Conservation (phyloP, 2,113 vertebrate genomes). For the Elgaria multicarinata region DNA sequence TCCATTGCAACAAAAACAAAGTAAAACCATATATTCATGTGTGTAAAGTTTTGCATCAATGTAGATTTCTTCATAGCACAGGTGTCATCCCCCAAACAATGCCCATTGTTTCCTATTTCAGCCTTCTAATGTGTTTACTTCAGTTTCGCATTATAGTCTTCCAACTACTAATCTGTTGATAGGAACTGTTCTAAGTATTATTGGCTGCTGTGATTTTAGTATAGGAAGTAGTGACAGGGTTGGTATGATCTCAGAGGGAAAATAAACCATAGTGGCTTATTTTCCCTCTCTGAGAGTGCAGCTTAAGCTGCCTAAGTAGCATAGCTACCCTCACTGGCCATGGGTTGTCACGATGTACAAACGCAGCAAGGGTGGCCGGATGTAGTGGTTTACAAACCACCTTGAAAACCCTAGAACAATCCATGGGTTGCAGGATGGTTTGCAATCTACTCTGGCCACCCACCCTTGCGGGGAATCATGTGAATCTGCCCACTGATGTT, state of each 20-base stretch:
- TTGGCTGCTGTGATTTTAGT: neutral
- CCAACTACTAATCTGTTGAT: neutral
- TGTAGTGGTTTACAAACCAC: too few relatives aligned
- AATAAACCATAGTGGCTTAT: too few relatives aligned
- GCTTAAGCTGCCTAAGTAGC: too few relatives aligned
- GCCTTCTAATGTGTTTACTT: neutral
- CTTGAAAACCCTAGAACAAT: too few relatives aligned
- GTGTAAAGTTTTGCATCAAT: neutral
- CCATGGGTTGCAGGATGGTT: too few relatives aligned
- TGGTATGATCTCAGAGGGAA: too few relatives aligned
- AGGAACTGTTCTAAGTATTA: neutral
- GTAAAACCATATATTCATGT: neutral
- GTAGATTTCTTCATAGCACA: neutral
- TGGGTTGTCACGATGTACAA: too few relatives aligned
- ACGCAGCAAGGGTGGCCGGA: too few relatives aligned
- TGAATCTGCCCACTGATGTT: neutral
- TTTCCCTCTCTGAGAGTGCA: too few relatives aligned
- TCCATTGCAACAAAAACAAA: neutral
- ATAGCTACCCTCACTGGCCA: too few relatives aligned
- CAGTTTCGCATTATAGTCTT: neutral
- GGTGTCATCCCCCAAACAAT: neutral
- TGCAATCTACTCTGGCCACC: too few relatives aligned
- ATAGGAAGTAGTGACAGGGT: neutral
- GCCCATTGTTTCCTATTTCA: neutral
- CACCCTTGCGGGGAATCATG: too few relatives aligned